Base-by-base conservation (phyloP, 1,140 invertebrate genomes). In the Luehdorfia chinensis region DNA sequence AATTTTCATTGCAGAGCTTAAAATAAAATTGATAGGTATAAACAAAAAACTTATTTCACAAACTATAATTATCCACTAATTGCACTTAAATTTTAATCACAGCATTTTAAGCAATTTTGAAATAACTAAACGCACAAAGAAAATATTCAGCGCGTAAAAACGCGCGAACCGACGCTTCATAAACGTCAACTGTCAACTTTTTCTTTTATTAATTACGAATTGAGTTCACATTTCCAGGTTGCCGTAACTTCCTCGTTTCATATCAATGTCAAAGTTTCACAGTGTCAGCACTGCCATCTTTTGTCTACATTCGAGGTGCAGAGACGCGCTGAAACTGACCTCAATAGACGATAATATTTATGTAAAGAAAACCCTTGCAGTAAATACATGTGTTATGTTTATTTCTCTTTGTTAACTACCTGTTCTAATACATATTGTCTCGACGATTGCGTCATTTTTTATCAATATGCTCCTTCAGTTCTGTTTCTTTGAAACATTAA, bases 231-330 rank as follows among this genome's bases (percentile, higher is more conserved):
- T 51, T 57, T 58, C 54, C 56, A 60, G 41, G 53, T 45, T 59
- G 41, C 19, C 3, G 34, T 16, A 8, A 63, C 58, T 72, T 75
- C 71, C 71, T 67, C 50, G 66, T 75, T 65, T 47, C 47, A 50
- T 59, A 58, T 53, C 62, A 75, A 77, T 74, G 71, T 73, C 74
- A 66, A 50, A 67, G 57, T 64, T 61, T 53, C 37, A 70, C 66
- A 33, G 5, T 5, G 57, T 63, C 52, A 66, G 71, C 59, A 44
- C 36, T 21, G 48, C 50, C 49, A 50, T 43, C 53, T 41, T 21
- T 27, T 50, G 16, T 7, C 5, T 31, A 13, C 14, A 33, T 13
- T 33, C 3, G 32, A 33, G 9, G n/a, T 33, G 32, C 32, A 16
- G 31, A 32, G 1, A 8, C 31, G 14, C n/a, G n/a, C n/a, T n/a